Conservation (phyloP, 2,888 invertebrate genomes). For the Megalurothrips usitatus region DNA sequence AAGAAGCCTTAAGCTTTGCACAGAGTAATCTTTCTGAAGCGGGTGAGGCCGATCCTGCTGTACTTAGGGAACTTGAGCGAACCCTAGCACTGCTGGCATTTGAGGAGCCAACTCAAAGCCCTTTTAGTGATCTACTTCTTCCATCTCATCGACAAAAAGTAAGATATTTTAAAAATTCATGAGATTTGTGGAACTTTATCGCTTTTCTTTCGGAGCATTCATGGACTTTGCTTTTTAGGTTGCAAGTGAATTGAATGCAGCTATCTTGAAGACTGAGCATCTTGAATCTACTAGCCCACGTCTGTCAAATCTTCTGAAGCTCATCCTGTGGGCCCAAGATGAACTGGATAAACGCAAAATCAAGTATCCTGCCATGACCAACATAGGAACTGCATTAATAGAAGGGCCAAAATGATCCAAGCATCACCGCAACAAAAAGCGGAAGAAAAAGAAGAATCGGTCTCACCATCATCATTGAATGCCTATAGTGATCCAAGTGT, state of each 20-base stretch:
- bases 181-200: slow-evolving; percentile 9
- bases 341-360: slow-evolving; percentile 91
- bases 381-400: slow-evolving; percentile 80
- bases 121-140: slow-evolving; percentile 90
- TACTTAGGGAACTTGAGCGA: slow-evolving; percentile 76
- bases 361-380: slow-evolving; percentile 94
- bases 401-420: slow-evolving; percentile 35
- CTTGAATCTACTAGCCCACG: slow-evolving; percentile 87
- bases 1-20: slow-evolving; percentile 84
- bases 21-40: slow-evolving; percentile 86
- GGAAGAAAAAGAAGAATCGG: slow-evolving; percentile 13
- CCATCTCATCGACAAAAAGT: slow-evolving; percentile 93
- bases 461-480: not conserved
- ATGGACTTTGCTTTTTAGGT: slow-evolving; percentile 54
- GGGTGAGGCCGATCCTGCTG: slow-evolving; percentile 70
- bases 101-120: slow-evolving; percentile 90
- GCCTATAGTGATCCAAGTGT: not conserved
- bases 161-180: not conserved
- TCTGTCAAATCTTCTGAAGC: slow-evolving; percentile 82
- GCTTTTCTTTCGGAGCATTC: slow-evolving; percentile 31
- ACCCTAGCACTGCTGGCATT: slow-evolving; percentile 93
- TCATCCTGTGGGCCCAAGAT: slow-evolving; percentile 94
- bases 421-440: slow-evolving; percentile 38
- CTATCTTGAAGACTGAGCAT: slow-evolving; percentile 92
- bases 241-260: slow-evolving; percentile 95